Base-by-base conservation (phyloP, 2,888 invertebrate genomes). In the Hydrotaea diabolus region DNA sequence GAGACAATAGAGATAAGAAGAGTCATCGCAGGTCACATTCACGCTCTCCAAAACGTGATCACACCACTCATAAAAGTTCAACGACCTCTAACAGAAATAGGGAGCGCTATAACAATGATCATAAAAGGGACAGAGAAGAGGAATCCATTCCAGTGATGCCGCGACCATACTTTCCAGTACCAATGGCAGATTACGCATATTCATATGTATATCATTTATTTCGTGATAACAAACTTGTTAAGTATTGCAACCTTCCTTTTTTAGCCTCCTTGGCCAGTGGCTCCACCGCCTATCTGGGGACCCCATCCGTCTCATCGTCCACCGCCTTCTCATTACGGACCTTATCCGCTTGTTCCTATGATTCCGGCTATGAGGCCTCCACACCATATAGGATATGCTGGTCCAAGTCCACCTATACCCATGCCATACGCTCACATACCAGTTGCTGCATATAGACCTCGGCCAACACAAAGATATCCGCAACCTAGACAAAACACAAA, bases 161-260 rank as follows among this genome's bases (percentile, higher is more conserved):
- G n/a, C 49, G 85, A 4, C 86, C 85, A 36, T 82, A 86, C 55
- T 87, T 87, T 57, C 82, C 85, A 62, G 82, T 87, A 53, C 82
- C 86, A 3, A 83, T 86, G 19, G 66, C 86, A 55, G 86, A 86
- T 49, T 87, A 81, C 69, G 31, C 69, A n/a, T 86, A 74, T 81
- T 13, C 78, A 57, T 85, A 82, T 59, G 86, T 87, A 85, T 49
- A 85, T 76, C 0, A n/a, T 59, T 23, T 5, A 43, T 72, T 72
- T 15, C 5, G 21, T 23, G 17, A n/a, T 31, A 17, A n/a, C n/a
- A n/a, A 74, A 73, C 46, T 9, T 46, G 2, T 46, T n/a, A 46
- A 17, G 55, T 79, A 2, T 39, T 23, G 9, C 9, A 19, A 15
- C 26, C n/a, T 62, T 62, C 55, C 59, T 73, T 3, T 84, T 84